phyloP scores from a whole-genome alignment of 2,113 vertebrate species.

The Naja naja region DNA sequence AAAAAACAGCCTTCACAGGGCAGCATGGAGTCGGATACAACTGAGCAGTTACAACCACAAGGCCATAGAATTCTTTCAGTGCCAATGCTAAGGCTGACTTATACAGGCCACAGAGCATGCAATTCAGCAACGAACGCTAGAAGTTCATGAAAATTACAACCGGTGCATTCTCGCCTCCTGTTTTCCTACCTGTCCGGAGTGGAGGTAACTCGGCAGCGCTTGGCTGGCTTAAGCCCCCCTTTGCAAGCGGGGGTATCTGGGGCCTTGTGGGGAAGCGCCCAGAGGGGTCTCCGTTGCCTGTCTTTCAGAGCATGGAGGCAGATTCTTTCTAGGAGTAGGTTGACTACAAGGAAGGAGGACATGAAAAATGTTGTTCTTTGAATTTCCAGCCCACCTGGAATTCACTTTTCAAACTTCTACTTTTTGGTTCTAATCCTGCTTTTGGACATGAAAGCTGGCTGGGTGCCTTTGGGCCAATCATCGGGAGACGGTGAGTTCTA shows the following conservation, averaged over 20 bases:
- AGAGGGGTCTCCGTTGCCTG: neutral
- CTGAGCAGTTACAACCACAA: neutral
- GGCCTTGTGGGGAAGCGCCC: neutral
- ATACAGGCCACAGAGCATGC: neutral
- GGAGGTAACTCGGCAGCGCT: constrained; percentile 51
- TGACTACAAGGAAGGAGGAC: constrained; percentile 55
- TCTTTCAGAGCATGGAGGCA: fast-evolving
- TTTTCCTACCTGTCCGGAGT: constrained; percentile 72
- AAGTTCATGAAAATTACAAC: neutral
- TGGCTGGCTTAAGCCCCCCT: neutral
- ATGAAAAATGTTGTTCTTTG: neutral
- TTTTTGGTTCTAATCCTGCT: neutral
- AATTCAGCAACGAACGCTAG: neutral
- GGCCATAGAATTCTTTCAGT: neutral
- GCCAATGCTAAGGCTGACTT: neutral
- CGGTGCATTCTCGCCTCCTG: neutral
- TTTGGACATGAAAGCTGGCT: neutral
- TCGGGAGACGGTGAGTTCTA: neutral
- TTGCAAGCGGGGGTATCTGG: fast-evolving
- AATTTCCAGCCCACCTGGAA: neutral
- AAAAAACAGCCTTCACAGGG: too few relatives aligned
- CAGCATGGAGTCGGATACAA: neutral
- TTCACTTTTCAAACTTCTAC: neutral
- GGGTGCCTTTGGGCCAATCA: neutral
- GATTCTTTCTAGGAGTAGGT: constrained; percentile 58